phyloP scores from a whole-genome alignment of 2,888 invertebrate genomes.

The Torymus texanus region DNA sequence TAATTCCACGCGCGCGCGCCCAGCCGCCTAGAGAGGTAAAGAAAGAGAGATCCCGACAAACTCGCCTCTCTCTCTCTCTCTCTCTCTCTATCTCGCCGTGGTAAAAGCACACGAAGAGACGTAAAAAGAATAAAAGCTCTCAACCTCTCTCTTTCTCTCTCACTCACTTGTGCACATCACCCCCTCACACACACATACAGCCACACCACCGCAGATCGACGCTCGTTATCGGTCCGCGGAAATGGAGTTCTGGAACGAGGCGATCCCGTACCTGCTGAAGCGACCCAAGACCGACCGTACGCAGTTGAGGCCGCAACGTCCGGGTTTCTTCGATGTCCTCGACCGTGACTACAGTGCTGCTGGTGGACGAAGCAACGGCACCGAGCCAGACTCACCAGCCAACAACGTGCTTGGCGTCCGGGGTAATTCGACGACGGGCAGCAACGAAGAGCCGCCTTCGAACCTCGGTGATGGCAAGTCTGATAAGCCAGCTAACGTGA shows the following conservation, averaged over 20 bases:
- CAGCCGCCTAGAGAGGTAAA: too few relatives aligned
- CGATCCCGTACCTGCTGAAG: conserved; percentile 83
- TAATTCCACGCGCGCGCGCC: not conserved
- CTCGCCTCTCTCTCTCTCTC: not conserved
- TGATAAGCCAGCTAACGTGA: conserved; percentile 25
- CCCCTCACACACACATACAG: conserved; percentile 75
- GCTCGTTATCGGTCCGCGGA: conserved; percentile 86
- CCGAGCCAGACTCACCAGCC: not conserved
- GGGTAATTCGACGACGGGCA: conserved; percentile 17
- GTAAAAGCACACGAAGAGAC: not conserved
- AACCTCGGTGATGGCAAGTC: conserved; percentile 37
- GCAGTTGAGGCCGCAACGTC: conserved; percentile 62
- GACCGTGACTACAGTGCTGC: conserved; percentile 66
- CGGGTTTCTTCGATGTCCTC: conserved; percentile 65
- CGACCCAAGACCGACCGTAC: conserved; percentile 70
- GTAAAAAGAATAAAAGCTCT: not conserved
- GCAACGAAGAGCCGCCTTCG: not conserved
- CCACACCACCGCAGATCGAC: conserved; percentile 84
- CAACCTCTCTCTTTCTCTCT: conserved; percentile 24
- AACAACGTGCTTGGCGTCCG: conserved; percentile 3
- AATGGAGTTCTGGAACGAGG: conserved; percentile 90
- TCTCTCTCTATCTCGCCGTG: not conserved
- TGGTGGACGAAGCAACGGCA: not conserved
- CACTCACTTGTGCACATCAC: too few relatives aligned
- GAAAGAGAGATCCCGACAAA: too few relatives aligned